Evolutionary conservation across 2,888 invertebrate genomes (phyloP).

Genomic region (Salticus scenicus): DNA sequence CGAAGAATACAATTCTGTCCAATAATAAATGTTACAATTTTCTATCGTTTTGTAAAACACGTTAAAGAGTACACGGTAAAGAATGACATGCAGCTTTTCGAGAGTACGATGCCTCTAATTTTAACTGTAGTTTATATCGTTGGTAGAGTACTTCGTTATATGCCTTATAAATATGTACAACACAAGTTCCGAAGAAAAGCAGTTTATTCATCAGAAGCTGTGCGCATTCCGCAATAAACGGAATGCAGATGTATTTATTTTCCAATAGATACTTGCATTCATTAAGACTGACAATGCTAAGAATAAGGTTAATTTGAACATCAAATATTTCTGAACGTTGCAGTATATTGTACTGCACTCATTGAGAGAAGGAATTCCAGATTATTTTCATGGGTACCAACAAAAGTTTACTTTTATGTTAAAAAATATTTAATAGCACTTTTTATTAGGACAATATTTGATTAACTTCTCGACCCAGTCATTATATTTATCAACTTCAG

Average conservation of each 20-base stretch:
- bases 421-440: too few species aligned
- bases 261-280: neutral
- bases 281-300: neutral
- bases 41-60: neutral
- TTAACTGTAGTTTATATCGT: neutral
- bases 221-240: neutral
- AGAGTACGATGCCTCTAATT: neutral
- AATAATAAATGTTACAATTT: neutral
- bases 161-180: too few species aligned
- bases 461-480: neutral
- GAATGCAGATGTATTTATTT: neutral
- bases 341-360: slow-evolving; percentile 1
- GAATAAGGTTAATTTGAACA: neutral
- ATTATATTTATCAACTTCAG: neutral
- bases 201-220: neutral
- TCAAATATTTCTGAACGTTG: neutral
- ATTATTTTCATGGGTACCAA: neutral
- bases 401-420: neutral
- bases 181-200: neutral
- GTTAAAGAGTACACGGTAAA: neutral
- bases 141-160: too few species aligned
- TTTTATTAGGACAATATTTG: neutral
- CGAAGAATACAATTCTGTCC: neutral
- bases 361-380: slow-evolving; percentile 4
- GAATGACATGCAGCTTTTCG: neutral